These are phyloP conservation scores for Thymelicus acteon DNA, from an alignment of 2,888 invertebrate genomes.

Conservation along the genomic window DNA sequence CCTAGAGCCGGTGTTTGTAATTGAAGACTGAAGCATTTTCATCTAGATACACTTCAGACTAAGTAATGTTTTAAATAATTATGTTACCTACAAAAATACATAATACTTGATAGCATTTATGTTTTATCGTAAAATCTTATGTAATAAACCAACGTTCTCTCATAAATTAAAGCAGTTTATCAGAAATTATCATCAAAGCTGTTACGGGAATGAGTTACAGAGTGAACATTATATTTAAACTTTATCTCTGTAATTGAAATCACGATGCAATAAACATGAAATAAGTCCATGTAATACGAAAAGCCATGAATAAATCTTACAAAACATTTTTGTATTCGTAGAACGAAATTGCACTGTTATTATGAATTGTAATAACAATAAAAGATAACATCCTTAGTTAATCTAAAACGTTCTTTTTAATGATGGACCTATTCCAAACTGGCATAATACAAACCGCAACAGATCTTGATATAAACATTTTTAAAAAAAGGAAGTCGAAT, in stretches of 20 bases:
- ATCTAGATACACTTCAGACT: no score
- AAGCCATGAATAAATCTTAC: conserved; percentile 66
- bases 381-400: conserved; percentile 15
- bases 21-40: no score
- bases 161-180: conserved; percentile 41
- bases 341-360: conserved; percentile 20
- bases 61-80: no score
- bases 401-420: conserved; percentile 23
- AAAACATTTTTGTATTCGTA: conserved; percentile 28
- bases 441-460: conserved; percentile 19
- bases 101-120: conserved; percentile 1
- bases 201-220: conserved; percentile 51
- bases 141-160: conserved; percentile 17
- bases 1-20: no score
- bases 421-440: conserved; percentile 19
- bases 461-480: conserved; percentile 26
- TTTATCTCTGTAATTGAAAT: conserved; percentile 76
- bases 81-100: no score
- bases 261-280: conserved; percentile 60
- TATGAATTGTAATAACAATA: conserved; percentile 22
- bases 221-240: conserved; percentile 53
- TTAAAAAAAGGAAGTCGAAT: conserved; percentile 61
- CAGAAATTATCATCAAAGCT: conserved; percentile 50
- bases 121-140: neutral
- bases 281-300: conserved; percentile 51